phyloP scores from a whole-genome alignment of 2,797 vertebrate species.

The Channa striata region DNA sequence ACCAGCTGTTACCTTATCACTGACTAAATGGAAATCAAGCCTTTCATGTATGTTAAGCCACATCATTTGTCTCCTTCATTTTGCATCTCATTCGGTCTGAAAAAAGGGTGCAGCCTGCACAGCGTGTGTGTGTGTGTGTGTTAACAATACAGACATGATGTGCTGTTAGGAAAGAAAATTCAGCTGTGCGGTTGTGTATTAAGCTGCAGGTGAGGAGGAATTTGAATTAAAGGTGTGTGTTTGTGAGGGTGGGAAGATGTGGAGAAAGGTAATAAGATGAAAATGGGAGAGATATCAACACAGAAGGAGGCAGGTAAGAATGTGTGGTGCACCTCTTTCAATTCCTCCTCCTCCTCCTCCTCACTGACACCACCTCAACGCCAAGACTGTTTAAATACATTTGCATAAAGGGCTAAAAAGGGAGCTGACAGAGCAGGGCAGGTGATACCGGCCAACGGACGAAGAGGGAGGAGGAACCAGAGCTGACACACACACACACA shows the following conservation, averaged over 20 bases:
- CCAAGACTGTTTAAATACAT: slow-evolving; percentile 53
- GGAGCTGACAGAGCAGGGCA: slow-evolving; percentile 65
- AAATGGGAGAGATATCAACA: slow-evolving; percentile 15
- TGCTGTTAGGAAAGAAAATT: slow-evolving; percentile 1
- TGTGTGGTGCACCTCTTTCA: slow-evolving; percentile 22
- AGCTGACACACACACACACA: slow-evolving; percentile 34
- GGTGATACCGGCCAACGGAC: slow-evolving; percentile 70
- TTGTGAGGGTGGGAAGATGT: not conserved
- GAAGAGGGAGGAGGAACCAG: slow-evolving; percentile 50
- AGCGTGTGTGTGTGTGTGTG: slow-evolving; percentile 1
- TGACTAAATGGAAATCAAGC: slow-evolving; percentile 57
- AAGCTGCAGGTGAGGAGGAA: slow-evolving; percentile 2
- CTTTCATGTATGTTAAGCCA: not conserved
- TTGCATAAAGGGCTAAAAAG: slow-evolving; percentile 74
- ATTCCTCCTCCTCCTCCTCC: not conserved
- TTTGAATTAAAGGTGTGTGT: slow-evolving; percentile 12
- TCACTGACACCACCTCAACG: slow-evolving; percentile 56
- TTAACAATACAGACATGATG: not conserved
- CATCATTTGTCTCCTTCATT: not conserved
- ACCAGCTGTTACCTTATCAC: slow-evolving; percentile 62
- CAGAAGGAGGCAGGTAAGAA: slow-evolving; percentile 29
- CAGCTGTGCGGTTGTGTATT: slow-evolving; percentile 4
- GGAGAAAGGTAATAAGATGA: not conserved
- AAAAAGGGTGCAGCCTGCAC: not conserved
- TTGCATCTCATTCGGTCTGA: slow-evolving; percentile 14